A percentile compares a stretch with the other conserved stretches of the same genome.
These are phyloP conservation scores for Heliconius aoede DNA, from an alignment of 2,888 invertebrate genomes.

Conservation along the genomic window DNA sequence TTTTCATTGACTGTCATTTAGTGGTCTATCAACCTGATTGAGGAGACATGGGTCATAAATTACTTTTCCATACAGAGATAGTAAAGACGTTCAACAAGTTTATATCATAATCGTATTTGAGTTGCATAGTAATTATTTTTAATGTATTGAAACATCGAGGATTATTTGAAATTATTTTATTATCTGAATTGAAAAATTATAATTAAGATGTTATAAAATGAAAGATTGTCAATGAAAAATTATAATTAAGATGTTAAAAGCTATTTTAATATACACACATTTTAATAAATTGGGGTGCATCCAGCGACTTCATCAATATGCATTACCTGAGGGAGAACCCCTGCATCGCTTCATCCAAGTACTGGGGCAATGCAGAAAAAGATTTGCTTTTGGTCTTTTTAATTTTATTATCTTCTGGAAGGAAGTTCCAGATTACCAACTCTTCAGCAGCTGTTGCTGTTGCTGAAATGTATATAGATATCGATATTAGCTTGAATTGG, in stretches of 20 bases:
- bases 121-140: background rate
- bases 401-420: constrained; percentile 65
- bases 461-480: constrained; percentile 56
- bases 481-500: no score
- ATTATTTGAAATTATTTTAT: background rate
- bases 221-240: no score
- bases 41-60: no score
- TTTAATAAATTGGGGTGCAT: constrained; percentile 39
- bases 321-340: constrained; percentile 57
- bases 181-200: no score
- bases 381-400: constrained; percentile 53
- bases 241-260: no score
- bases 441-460: constrained; percentile 77
- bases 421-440: constrained; percentile 78
- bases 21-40: no score
- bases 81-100: no score
- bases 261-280: no score
- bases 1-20: no score
- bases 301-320: constrained; percentile 43
- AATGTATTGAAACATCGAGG: background rate
- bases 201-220: no score
- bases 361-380: constrained; percentile 67
- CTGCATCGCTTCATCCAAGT: constrained; percentile 59
- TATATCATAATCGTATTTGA: background rate
- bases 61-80: no score